Percentiles rank a stretch among this genome's conserved stretches.
Conservation (phyloP, 2,797 vertebrate species). For the Rachycentron canadum region DNA sequence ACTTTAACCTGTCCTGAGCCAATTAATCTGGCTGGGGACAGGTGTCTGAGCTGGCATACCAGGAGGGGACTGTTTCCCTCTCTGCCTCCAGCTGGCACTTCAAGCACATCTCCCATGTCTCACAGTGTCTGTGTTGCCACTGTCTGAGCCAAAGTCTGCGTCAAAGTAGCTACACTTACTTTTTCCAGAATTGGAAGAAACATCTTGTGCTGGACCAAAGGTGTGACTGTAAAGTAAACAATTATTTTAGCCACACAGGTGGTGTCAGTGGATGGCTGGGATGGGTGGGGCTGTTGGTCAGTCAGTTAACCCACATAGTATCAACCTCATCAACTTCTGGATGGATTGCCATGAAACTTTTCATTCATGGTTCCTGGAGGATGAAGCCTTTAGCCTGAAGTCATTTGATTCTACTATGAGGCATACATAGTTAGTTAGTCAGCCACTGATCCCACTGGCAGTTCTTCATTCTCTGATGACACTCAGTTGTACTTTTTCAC, state of each 20-base stretch:
- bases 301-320: too few relatives aligned
- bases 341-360: not conserved
- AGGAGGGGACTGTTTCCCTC: conserved; percentile 53
- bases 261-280: not conserved
- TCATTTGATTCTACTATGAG: not conserved
- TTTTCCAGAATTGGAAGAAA: conserved; percentile 24
- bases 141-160: conserved; percentile 37
- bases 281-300: not conserved
- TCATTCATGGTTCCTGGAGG: not conserved
- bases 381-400: too few relatives aligned
- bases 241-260: not conserved
- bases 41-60: conserved; percentile 49
- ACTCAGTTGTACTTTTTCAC: too few relatives aligned
- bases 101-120: conserved; percentile 40
- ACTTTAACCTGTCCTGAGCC: conserved; percentile 61
- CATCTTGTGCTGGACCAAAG: conserved; percentile 15
- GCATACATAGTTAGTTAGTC: not conserved
- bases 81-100: conserved; percentile 65
- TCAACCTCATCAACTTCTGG: not conserved
- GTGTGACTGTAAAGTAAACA: not conserved
- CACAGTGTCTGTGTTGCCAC: conserved; percentile 41
- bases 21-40: conserved; percentile 64
- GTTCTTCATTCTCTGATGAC: too few relatives aligned
- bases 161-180: conserved; percentile 25
- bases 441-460: not conserved